phyloP scores from a whole-genome alignment of 2,113 vertebrate genomes.

The Eulacestoma nigropectus region DNA sequence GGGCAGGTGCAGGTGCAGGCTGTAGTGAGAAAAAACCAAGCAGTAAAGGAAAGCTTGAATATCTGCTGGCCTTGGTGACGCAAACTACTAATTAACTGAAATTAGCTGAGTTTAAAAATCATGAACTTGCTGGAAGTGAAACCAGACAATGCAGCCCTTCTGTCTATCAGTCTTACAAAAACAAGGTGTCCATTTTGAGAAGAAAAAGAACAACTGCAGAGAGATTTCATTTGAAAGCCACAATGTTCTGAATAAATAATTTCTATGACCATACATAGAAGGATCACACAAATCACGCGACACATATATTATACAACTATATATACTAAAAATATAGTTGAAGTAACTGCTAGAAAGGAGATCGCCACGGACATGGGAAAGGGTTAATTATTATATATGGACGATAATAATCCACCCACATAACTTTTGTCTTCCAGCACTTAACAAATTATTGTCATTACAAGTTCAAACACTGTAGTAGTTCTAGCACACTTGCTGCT shows the following conservation, averaged over 20 bases:
- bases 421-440: background rate
- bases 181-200: background rate
- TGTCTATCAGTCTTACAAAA: background rate
- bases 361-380: background rate
- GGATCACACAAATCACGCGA: background rate
- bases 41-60: background rate
- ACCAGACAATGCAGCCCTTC: background rate
- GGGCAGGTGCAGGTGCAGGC: background rate
- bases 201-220: background rate
- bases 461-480: slow-evolving; percentile 52
- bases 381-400: background rate
- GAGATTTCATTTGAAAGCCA: background rate
- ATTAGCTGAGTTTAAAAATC: background rate
- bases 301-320: background rate
- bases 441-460: background rate
- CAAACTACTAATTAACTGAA: background rate
- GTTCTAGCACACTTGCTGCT: slow-evolving; percentile 65
- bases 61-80: background rate
- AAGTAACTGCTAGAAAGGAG: background rate
- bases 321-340: background rate
- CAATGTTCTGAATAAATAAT: background rate
- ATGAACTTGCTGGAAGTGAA: background rate
- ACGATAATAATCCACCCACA: background rate
- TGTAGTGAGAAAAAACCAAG: background rate
- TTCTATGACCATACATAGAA: background rate